Conservation (phyloP, 2,888 invertebrate species). For the Sinopyrophorus schimmeli region DNA sequence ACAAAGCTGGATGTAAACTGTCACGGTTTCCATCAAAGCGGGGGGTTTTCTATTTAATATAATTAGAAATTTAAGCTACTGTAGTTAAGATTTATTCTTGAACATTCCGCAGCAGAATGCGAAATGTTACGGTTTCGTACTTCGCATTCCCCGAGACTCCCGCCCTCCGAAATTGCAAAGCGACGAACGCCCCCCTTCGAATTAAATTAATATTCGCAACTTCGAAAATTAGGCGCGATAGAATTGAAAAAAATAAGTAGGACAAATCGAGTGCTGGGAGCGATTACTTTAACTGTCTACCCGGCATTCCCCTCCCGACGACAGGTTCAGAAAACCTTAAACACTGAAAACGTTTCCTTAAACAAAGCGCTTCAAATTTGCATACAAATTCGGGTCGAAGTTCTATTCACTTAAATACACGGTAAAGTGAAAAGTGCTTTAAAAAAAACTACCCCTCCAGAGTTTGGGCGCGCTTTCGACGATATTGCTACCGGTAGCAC, state of each 20-base stretch:
- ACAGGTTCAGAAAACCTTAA: conserved; percentile 33
- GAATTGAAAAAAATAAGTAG: conserved; percentile 22
- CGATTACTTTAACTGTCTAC: conserved; percentile 35
- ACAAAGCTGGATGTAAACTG: not conserved
- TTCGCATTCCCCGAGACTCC: conserved; percentile 8
- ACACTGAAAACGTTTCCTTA: conserved; percentile 39
- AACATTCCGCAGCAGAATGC: conserved; percentile 12
- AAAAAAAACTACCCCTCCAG: conserved; percentile 20
- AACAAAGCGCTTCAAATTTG: conserved; percentile 46
- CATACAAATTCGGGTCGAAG: conserved; percentile 43
- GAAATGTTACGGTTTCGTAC: conserved; percentile 9
- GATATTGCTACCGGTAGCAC: conserved; percentile 16
- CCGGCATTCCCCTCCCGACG: conserved; percentile 23
- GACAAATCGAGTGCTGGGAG: conserved; percentile 22
- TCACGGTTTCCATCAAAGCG: conserved; percentile 7
- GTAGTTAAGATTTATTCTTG: conserved; percentile 15
- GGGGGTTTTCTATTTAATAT: conserved; percentile 3
- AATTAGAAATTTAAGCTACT: conserved; percentile 16
- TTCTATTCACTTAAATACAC: conserved; percentile 31
- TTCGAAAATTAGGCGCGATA: conserved; percentile 21
- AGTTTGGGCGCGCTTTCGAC: not conserved
- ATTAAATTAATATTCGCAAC: no score
- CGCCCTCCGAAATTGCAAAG: conserved; percentile 15
- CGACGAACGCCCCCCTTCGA: conserved; percentile 10
- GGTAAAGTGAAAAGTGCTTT: conserved; percentile 40